phyloP scores from a whole-genome alignment of 2,888 invertebrate genomes.

The Ochropacha duplaris region DNA sequence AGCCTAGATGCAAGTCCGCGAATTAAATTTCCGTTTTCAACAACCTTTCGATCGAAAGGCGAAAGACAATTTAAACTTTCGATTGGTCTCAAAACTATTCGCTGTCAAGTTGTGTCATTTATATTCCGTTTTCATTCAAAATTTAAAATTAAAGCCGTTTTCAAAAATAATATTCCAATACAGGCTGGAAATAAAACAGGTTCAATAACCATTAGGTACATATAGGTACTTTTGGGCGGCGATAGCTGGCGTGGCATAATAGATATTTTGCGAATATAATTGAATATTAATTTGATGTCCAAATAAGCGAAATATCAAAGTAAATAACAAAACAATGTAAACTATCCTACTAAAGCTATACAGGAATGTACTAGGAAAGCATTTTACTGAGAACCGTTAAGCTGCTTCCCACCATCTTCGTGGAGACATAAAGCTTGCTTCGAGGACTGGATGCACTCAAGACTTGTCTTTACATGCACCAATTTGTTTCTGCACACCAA shows the following conservation, averaged over 20 bases:
- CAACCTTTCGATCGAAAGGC: background rate
- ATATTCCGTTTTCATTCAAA: no score
- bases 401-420: conserved; percentile 64
- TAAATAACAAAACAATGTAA: conserved; percentile 8
- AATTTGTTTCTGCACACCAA: conserved; percentile 20
- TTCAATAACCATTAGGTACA: no score
- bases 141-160: no score
- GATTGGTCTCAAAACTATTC: background rate
- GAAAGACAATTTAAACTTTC: background rate
- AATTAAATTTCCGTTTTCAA: background rate
- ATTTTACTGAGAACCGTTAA: conserved; percentile 73
- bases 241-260: no score
- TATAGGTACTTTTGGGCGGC: no score
- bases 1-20: background rate
- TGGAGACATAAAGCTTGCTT: conserved; percentile 69
- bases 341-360: conserved; percentile 37
- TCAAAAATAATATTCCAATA: no score
- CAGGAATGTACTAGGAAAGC: conserved; percentile 56
- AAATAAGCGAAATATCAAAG: background rate
- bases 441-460: conserved; percentile 67
- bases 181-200: no score
- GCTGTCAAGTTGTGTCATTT: no score
- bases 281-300: no score
- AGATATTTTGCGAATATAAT: no score
- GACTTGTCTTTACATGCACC: conserved; percentile 44